Percentiles rank a stretch among this genome's conserved stretches.
Conservation (phyloP, 2,113 vertebrate genomes). For the Trachemys scripta region DNA sequence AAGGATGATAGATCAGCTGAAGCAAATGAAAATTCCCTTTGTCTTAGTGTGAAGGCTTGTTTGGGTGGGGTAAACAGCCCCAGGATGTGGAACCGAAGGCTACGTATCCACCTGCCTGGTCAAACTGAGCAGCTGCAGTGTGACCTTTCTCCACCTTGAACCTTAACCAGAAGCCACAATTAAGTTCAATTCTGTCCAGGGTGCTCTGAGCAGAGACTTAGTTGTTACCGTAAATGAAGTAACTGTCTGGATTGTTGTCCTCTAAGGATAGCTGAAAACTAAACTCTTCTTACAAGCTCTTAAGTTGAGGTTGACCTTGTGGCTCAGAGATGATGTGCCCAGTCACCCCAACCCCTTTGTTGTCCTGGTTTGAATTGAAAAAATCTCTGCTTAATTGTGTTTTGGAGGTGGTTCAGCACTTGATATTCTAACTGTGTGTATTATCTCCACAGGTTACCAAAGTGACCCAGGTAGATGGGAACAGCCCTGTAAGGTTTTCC, state of each 20-base stretch:
- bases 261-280: not conserved
- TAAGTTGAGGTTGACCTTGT: not conserved
- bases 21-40: not conserved
- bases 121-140: not conserved
- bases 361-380: fast-evolving
- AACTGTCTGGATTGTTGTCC: not conserved
- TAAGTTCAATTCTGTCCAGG: fast-evolving
- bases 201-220: fast-evolving
- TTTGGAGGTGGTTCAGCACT: no score
- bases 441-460: conserved; percentile 90
- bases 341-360: fast-evolving
- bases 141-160: not conserved
- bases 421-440: not conserved
- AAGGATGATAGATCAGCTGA: not conserved
- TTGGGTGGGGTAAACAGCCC: not conserved
- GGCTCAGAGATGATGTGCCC: fast-evolving
- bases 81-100: not conserved
- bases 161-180: fast-evolving
- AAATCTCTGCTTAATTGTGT: fast-evolving
- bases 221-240: not conserved
- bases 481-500: conserved; percentile 92
- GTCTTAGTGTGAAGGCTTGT: not conserved
- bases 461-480: conserved; percentile 92
- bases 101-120: not conserved
- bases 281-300: not conserved